Base-by-base conservation (phyloP, 35 echinoderm and acorn worm species). In the Eucidaris tribuloides region DNA sequence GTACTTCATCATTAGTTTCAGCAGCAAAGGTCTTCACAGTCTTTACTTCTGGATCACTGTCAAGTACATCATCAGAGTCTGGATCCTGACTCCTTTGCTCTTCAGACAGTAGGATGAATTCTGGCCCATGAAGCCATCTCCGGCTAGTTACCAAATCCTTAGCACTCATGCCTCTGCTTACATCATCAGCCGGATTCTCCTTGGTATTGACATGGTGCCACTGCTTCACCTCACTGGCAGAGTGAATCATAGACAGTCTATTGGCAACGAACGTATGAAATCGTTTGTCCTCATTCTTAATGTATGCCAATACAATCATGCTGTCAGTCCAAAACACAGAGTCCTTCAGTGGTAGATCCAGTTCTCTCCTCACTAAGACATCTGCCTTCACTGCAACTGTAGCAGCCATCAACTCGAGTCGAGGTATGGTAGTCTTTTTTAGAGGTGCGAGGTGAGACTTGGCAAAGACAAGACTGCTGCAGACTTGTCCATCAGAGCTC, bases 261-360 rank as follows among this genome's bases (percentile, higher is more conserved):
- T 87, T 93, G 4, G 60, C 84, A 18, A 93, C 79, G 76, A 93
- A 93, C 20, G 84, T 93, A 32, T 83, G 65, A 59, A 88, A 93
- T 14, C 85, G 23, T 20, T 76, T 93, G 3, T 83, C 76, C 23
- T 50, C 39, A 60, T 86, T 71, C 4, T 57, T 43, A 33, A 92
- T 82, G 43, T 87, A 92, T 33, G 58, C 48, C 14, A 92, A 78
- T 45, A 92, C 62, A 31, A 71, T 76, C 15, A 59, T 80, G 37
- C 65, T 82, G 28, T 81, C 90, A 1, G 61, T 87, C 83, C 83
- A 86, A 71, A 87, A 87, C 11, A 59, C 29, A 36, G 62, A 82
- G 28, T 57, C 15, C 1, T 78, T 20, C 9, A 83, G 3, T 46
- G 46, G 77, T 23, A 78, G 23, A 41, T 79, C 52, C 49, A 80